These are phyloP conservation scores for Sturnus vulgaris DNA, from an alignment of 2,113 vertebrate species.

Conservation along the genomic window DNA sequence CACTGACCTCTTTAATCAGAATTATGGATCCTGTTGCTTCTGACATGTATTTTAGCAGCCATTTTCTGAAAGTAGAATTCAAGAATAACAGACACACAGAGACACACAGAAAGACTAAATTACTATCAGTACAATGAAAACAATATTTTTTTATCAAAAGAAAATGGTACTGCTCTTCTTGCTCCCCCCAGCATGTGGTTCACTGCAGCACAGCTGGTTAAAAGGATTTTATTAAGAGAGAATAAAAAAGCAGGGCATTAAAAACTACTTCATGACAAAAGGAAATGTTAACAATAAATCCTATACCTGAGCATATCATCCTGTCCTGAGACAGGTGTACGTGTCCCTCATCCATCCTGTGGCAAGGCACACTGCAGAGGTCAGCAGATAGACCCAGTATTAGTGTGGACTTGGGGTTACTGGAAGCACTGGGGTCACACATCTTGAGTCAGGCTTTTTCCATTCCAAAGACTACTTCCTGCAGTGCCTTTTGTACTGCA, in stretches of 20 bases:
- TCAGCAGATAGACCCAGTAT: not conserved
- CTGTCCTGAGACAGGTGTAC: not conserved
- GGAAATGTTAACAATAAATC: not conserved
- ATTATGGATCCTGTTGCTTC: not conserved
- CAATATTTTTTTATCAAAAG: not conserved
- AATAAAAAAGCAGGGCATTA: not conserved
- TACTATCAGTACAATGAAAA: not conserved
- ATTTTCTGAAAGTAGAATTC: not conserved
- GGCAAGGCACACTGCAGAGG: not conserved
- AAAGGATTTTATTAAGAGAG: not conserved
- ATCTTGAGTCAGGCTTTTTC: accelerated
- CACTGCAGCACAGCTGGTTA: not conserved
- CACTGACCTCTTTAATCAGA: not conserved
- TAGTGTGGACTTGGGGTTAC: not conserved
- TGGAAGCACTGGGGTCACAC: not conserved
- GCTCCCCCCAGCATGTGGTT: not conserved
- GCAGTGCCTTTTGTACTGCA: not conserved
- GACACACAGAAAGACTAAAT: not conserved
- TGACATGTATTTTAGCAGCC: not conserved
- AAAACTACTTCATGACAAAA: not conserved
- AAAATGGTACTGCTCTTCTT: not conserved
- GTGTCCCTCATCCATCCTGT: not conserved
- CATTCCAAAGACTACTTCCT: not conserved
- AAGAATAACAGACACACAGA: not conserved
- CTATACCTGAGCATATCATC: not conserved